Conservation (phyloP, 2,888 invertebrate species). For the Poecilus cupreus region DNA sequence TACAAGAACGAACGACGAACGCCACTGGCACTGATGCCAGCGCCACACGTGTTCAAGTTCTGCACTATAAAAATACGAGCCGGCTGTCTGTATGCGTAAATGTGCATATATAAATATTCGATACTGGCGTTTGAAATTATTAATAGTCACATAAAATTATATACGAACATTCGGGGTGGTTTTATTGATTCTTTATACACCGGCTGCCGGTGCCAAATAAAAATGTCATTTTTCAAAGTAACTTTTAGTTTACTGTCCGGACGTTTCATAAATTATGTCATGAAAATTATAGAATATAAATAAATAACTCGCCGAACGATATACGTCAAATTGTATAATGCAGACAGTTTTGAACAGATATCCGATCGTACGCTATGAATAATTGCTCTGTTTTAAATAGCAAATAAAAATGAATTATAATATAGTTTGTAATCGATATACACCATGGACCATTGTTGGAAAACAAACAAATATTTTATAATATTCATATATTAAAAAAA, state of each 20-base stretch:
- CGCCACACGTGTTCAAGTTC: background rate
- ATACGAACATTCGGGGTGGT: slow-evolving; percentile 39
- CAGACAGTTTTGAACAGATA: slow-evolving; percentile 1
- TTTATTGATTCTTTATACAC: slow-evolving; percentile 51
- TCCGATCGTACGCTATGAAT: slow-evolving; percentile 12
- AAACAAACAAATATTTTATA: slow-evolving; percentile 10
- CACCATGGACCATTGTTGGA: slow-evolving; percentile 6
- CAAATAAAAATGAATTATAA: slow-evolving; percentile 44
- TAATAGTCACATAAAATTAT: slow-evolving; percentile 56
- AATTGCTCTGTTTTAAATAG: slow-evolving; percentile 35
- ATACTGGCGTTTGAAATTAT: slow-evolving; percentile 47
- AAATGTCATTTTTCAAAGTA: slow-evolving; percentile 55
- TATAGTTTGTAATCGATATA: slow-evolving; percentile 17
- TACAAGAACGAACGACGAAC: background rate
- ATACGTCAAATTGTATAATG: slow-evolving; percentile 31
- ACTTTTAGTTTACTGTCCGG: slow-evolving; percentile 37
- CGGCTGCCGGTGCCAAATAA: slow-evolving; percentile 42
- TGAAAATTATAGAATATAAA: slow-evolving; percentile 51
- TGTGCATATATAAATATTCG: slow-evolving; percentile 50
- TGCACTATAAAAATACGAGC: slow-evolving; percentile 11
- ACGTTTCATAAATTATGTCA: slow-evolving; percentile 49
- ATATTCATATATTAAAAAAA: background rate
- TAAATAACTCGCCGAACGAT: slow-evolving; percentile 36
- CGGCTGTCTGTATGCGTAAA: background rate
- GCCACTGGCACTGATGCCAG: slow-evolving; percentile 8